Base-by-base conservation (phyloP, 2,888 invertebrate genomes). In the Nymphalis c-album region DNA sequence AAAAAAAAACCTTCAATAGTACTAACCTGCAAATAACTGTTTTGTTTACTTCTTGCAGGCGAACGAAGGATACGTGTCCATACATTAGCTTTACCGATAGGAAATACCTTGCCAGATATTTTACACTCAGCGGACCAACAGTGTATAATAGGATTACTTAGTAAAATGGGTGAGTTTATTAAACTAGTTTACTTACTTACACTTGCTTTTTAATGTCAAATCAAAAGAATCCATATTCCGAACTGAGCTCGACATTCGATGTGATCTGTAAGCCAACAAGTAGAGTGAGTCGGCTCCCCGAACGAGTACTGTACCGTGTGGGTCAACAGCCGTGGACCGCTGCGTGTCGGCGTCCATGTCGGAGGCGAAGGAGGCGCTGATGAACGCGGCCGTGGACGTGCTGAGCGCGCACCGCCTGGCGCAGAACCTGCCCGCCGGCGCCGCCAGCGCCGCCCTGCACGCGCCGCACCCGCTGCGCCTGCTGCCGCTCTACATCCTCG, bases 31-130 rank as follows among this genome's bases (percentile, higher is more conserved):
- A 20, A 55, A 55, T 31, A 55, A 55, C 35, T 17, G 26, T 64
- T 20, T 60, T 62, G 26, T 16, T 55, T 17, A 10, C 10, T 66
- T 64, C 65, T 79, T 81, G 1, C 80, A 96, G 96, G 97, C 59
- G 99, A 99, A 88, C 93, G 99, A 64, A 94, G 99, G 77, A 99
- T 99, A 84, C 95, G 99, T 70, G 99, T 99, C 18, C 99, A 99
- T 88, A 99, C 99, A 0, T 87, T 99, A 72, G 98, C 99, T 85
- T 87, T 99, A 75, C 99, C 99, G 1, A 96, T 98, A 2, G 96
- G 96, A 0, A 94, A 95, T 66, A 97, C 95, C 77, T 84, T 99
- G 66, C 94, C 95, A 1, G 99, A 99, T 79, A 94, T 99, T 7
- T 93, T 98, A 77, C 95, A 96, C 82, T 94, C 95, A 16, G 99